Evolutionary conservation across 2,888 invertebrate species (phyloP), one percentile per base, ranked within the genome.

Genomic region (Pachydiplax longipennis): DNA sequence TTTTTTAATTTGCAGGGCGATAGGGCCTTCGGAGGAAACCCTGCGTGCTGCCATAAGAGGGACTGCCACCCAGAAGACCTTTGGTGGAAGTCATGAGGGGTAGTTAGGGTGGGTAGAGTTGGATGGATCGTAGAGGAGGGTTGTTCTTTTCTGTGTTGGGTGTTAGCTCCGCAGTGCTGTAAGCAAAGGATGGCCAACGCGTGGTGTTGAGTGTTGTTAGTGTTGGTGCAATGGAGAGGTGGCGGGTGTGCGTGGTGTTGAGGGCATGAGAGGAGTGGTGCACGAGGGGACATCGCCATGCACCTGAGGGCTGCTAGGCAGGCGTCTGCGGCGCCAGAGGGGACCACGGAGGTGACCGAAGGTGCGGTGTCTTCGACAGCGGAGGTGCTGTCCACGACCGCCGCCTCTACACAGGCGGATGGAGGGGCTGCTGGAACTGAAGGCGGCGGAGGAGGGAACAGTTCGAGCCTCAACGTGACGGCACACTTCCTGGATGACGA

Each of bases 361-460:
- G 93, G 92, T 92, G 93, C 92, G 93, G 93, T 93, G 94, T 93
- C 92, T 92, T 93, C 91, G 93, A 93, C 81, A 93, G 93, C 90
- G 93, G 93, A 92, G 93, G 93, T 91, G 92, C 92, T 90, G 93
- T 93, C 90, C 93, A 93, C 92, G 94, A 94, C 91, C 93, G 93
- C 91, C 92, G 94, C 91, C 93, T 93, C 92, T 93, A 94, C 92
- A 93, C 58, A 58, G 31, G 87, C 61, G 5, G 87, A 31, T n/a
- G 87, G 35, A 12, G 87, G 22, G 8, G 58, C 61, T 22, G 58
- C 61, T 12, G 87, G 61, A 31, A 61, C 61, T 3, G 87, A 37
- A 6, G 37, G 58, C 37, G 87, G 87, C n/a, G 13, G 61, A 35
- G 35, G 61, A 6, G 87, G 87, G n/a, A 87, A 87, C 58, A 87